Evolutionary conservation across 2,113 vertebrate species (phyloP).

Genomic region (Plotosus lineatus): DNA sequence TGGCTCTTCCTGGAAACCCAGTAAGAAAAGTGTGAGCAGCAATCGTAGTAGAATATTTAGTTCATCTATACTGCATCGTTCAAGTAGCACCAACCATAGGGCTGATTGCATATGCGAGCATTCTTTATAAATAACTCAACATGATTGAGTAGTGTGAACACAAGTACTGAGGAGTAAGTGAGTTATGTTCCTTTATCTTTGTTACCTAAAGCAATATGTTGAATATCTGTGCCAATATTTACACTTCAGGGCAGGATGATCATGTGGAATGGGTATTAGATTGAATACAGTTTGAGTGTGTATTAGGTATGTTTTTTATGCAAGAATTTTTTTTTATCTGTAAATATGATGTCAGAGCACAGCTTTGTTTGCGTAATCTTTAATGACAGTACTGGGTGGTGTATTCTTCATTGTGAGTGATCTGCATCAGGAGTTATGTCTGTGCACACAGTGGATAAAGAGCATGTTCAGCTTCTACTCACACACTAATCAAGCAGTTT

Average conservation of each 20-base stretch:
- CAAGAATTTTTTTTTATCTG: not conserved
- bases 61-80: not conserved
- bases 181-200: conserved; percentile 37
- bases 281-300: not conserved
- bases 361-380: conserved; percentile 1
- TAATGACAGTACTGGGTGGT: conserved; percentile 2
- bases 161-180: conserved; percentile 35
- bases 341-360: conserved; percentile 5
- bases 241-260: conserved; percentile 25
- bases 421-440: conserved; percentile 26
- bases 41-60: not conserved
- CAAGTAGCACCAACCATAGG: not conserved
- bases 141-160: conserved; percentile 21
- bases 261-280: not conserved
- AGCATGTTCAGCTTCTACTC: conserved; percentile 37
- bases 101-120: not conserved
- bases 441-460: conserved; percentile 30
- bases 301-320: conserved; percentile 9
- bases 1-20: not conserved
- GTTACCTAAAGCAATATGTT: conserved; percentile 4
- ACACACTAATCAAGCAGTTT: conserved; percentile 51
- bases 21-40: not conserved
- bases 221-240: conserved; percentile 35
- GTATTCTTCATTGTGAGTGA: conserved; percentile 28
- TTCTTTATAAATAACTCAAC: not conserved